Percentiles rank a stretch among this genome's conserved stretches.
Evolutionary conservation across 2,888 invertebrate genomes (phyloP).

Genomic region (Rhagium mordax): DNA sequence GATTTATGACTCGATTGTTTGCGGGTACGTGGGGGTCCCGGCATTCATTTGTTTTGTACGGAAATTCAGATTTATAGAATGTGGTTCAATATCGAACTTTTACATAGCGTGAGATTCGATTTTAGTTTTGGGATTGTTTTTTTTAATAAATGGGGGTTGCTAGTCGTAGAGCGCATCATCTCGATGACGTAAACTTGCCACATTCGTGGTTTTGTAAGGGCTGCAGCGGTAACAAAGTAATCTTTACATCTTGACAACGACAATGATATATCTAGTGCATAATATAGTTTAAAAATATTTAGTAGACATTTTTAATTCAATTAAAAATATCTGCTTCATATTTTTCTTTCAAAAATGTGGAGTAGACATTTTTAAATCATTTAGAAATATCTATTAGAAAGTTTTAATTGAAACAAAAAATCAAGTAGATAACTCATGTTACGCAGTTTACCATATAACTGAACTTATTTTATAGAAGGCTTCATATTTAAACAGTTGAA

Average conservation of each 20-base stretch:
- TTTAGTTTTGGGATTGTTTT: background rate
- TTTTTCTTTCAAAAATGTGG: too few species aligned
- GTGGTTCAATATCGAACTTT: constrained; percentile 4
- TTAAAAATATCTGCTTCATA: too few species aligned
- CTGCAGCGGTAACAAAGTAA: background rate
- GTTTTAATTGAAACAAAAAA: too few species aligned
- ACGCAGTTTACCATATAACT: too few species aligned
- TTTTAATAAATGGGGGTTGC: constrained; percentile 14
- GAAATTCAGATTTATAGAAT: constrained; percentile 46
- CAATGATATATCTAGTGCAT: background rate
- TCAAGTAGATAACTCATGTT: too few species aligned
- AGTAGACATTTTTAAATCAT: too few species aligned
- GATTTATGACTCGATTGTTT: constrained; percentile 54
- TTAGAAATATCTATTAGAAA: too few species aligned
- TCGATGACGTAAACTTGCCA: constrained; percentile 27
- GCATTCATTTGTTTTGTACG: constrained; percentile 51
- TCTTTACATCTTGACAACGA: constrained; percentile 17
- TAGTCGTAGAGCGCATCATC: background rate
- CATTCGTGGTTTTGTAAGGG: constrained; percentile 22
- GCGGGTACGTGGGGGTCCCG: constrained; percentile 39
- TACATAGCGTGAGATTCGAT: background rate
- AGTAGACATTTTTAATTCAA: too few species aligned
- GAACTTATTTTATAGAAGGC: too few species aligned
- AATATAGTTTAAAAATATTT: too few species aligned
- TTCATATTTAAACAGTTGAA: too few species aligned